These are phyloP conservation scores for Lepus timidus DNA, from an alignment of 2,113 vertebrate species.

Conservation along the genomic window DNA sequence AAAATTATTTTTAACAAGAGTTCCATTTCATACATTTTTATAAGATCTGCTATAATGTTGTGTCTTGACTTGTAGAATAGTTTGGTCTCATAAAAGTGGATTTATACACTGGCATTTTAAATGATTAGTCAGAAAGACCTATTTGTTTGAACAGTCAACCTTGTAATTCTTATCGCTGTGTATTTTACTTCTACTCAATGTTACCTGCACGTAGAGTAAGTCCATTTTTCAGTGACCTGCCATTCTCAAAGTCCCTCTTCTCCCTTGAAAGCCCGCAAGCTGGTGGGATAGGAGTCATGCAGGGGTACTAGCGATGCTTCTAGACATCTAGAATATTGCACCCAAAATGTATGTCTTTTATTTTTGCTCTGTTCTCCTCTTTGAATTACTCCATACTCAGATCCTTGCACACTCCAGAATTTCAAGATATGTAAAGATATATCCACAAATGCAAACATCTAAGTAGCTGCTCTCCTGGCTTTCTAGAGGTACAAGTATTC, in stretches of 20 bases:
- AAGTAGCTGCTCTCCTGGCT: not conserved
- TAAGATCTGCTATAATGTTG: not conserved
- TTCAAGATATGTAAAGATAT: not conserved
- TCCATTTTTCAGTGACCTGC: not conserved
- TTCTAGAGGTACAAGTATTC: not conserved
- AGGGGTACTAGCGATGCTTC: not conserved
- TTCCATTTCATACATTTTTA: conserved; percentile 29
- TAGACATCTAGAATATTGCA: not conserved
- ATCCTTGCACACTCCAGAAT: not conserved
- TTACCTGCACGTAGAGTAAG: not conserved
- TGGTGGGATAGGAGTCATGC: too few relatives aligned
- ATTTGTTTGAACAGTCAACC: not conserved
- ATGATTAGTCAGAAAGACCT: conserved; percentile 16
- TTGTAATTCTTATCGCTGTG: not conserved
- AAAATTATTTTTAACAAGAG: not conserved
- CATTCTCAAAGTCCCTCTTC: not conserved
- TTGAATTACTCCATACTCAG: not conserved
- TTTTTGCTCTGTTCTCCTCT: not conserved
- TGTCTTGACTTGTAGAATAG: conserved; percentile 31
- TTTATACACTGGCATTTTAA: conserved; percentile 30
- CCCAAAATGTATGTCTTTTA: not conserved
- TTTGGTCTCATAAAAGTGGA: conserved; percentile 43
- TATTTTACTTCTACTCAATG: not conserved
- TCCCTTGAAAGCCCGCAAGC: not conserved
- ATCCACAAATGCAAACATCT: not conserved